Percentiles rank a stretch among this genome's conserved stretches.
phyloP scores from a whole-genome alignment of 1,140 invertebrate genomes.

The Glossosoma conforme region DNA sequence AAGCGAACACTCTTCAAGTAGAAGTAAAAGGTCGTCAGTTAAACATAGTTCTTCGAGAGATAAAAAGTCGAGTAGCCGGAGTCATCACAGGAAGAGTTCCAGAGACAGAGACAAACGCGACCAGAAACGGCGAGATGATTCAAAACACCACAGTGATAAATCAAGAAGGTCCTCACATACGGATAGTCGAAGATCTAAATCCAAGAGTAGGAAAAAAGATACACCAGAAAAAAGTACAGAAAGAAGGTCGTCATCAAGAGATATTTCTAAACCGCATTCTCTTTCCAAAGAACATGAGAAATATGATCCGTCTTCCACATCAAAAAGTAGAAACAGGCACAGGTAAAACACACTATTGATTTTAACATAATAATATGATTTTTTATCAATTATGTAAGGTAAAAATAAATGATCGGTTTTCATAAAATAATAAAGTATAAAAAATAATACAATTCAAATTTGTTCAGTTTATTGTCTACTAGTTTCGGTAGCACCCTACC shows the following conservation, averaged over 20 bases:
- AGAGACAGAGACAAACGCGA: slow-evolving; percentile 38
- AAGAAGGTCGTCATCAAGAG: slow-evolving; percentile 37
- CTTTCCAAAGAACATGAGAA: slow-evolving; percentile 18
- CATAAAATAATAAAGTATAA: too few species aligned
- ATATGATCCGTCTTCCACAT: slow-evolving; percentile 19
- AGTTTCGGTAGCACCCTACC: too few species aligned
- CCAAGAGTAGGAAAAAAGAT: slow-evolving; percentile 28
- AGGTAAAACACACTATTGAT: slow-evolving; percentile 23
- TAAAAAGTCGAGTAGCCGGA: slow-evolving; percentile 33
- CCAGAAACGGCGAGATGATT: slow-evolving; percentile 18
- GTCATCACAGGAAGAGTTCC: slow-evolving; percentile 35
- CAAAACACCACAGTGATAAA: slow-evolving; percentile 7
- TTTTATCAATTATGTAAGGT: neutral
- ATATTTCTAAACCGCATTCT: slow-evolving; percentile 19
- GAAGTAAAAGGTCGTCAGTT: slow-evolving; percentile 35
- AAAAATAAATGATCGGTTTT: too few species aligned
- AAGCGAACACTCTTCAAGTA: slow-evolving; percentile 35
- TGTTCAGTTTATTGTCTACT: too few species aligned
- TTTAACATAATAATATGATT: neutral
- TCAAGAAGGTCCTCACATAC: slow-evolving; percentile 13
- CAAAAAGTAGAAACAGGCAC: slow-evolving; percentile 31
- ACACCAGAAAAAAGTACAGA: slow-evolving; percentile 31
- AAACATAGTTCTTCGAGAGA: slow-evolving; percentile 34
- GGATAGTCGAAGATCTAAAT: slow-evolving; percentile 22
- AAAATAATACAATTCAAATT: too few species aligned